These are phyloP conservation scores for Celastrina argiolus DNA, from an alignment of 2,888 invertebrate genomes.

Conservation along the genomic window DNA sequence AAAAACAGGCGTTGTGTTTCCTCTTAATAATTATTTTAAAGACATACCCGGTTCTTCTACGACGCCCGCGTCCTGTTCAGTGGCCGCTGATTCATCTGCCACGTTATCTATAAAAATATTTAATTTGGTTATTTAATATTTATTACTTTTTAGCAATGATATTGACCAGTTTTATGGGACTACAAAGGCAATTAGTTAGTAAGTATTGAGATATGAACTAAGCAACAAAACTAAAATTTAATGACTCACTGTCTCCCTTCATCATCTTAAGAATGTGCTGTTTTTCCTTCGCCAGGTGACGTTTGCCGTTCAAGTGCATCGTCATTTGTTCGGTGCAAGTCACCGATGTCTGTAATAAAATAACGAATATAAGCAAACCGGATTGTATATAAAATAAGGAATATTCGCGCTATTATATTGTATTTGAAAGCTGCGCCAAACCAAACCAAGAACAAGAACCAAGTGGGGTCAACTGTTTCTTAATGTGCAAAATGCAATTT, in stretches of 20 bases:
- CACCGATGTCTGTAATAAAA: conserved; percentile 57
- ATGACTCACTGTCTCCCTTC: conserved; percentile 39
- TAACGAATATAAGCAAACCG: neutral
- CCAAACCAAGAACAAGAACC: no score
- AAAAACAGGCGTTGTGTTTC: no score
- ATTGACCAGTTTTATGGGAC: no score
- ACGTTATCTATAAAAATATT: neutral
- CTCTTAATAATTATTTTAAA: no score
- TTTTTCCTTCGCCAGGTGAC: conserved; percentile 75
- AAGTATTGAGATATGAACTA: no score
- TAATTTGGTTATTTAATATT: neutral
- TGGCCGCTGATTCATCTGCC: neutral
- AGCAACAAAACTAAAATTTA: no score
- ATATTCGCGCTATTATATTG: neutral
- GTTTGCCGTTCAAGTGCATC: conserved; percentile 77
- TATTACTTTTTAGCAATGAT: no score
- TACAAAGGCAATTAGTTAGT: no score
- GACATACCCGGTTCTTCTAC: neutral
- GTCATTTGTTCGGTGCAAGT: conserved; percentile 80
- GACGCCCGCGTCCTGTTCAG: neutral
- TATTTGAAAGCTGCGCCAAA: no score
- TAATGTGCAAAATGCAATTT: no score
- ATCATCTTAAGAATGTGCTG: conserved; percentile 59
- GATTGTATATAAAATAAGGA: neutral
- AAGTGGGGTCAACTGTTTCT: no score